Base-by-base conservation (phyloP, 2,888 invertebrate genomes). In the Priocnemis perturbator region DNA sequence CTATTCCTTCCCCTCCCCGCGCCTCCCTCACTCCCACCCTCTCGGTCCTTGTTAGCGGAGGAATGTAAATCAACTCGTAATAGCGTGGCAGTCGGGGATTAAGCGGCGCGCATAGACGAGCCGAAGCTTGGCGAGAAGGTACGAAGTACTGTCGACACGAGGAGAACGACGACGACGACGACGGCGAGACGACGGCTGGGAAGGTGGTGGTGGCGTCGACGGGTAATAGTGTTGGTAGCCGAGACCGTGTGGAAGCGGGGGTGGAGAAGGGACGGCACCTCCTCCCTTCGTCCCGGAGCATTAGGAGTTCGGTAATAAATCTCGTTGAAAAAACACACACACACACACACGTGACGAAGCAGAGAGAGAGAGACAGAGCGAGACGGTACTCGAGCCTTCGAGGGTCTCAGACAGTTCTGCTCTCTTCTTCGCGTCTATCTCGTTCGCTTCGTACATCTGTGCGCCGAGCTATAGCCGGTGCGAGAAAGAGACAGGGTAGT, bases 221-320 rank as follows among this genome's bases (percentile, higher is more conserved):
- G 66, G 67, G 64, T 57, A 53, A 56, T 56, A 59, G 64, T 60
- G 68, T 53, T 50, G 50, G 70, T 57, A 64, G 61, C 44, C 67
- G 73, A 37, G 57, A 58, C 45, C 50, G 52, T 11, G 20, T 45
- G 59, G 37, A 23, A 30, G 55, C 9, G 74, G 67, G 61, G 71
- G 69, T 56, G 69, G 76, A 71, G 72, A 73, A 71, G 69, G 60
- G 60, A 48, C 71, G 68, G 60, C 70, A 70, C 73, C 74, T 81
- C 71, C 73, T 78, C 75, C 80, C 80, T 78, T 72, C 71, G 67
- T 71, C 77, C 79, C 77, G 80, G 76, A 82, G 83, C 85, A 84
- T 86, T 83, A 85, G 82, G 84, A 87, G 87, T 87, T 87, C 83
- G 86, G 86, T 85, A 86, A 88, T 88, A 88, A 88, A 88, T 87